Conservation (phyloP, 2,113 vertebrate species). For the Oryzias woworae region DNA sequence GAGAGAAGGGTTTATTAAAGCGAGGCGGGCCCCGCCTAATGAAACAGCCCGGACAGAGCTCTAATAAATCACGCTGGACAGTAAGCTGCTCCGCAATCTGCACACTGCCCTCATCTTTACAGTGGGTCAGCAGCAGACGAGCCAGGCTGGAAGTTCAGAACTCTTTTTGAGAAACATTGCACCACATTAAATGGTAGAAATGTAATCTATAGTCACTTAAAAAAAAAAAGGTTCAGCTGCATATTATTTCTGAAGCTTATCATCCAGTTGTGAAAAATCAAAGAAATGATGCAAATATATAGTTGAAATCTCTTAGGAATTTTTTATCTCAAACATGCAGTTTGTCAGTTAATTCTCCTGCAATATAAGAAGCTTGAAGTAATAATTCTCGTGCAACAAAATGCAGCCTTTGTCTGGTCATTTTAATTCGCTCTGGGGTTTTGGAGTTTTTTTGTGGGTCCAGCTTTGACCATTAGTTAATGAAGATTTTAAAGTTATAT, state of each 20-base stretch:
- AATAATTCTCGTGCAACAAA: constrained; percentile 1
- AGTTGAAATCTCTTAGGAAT: too few relatives aligned
- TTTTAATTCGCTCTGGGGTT: constrained; percentile 2
- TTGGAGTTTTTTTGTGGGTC: not conserved
- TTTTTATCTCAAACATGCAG: too few relatives aligned
- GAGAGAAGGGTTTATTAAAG: constrained; percentile 65
- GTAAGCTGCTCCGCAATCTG: constrained; percentile 69
- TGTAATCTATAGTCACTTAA: constrained; percentile 9
- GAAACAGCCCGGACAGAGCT: constrained; percentile 58
- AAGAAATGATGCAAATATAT: too few relatives aligned
- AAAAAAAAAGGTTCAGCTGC: too few relatives aligned
- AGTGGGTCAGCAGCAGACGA: constrained; percentile 65
- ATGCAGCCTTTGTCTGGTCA: not conserved
- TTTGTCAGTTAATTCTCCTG: too few relatives aligned
- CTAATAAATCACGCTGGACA: constrained; percentile 63
- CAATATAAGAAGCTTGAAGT: not conserved
- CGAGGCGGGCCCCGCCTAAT: constrained; percentile 68
- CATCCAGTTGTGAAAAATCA: too few relatives aligned
- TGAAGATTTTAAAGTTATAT: constrained; percentile 3
- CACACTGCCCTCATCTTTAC: constrained; percentile 38
- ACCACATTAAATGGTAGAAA: constrained; percentile 12
- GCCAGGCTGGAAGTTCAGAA: constrained; percentile 19
- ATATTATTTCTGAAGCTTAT: too few relatives aligned
- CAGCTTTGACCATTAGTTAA: constrained; percentile 9
- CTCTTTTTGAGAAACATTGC: constrained; percentile 17